Percentiles rank a stretch among this genome's conserved stretches.
Evolutionary conservation across 2,113 vertebrate genomes (phyloP).

Genomic region (Bucco capensis): DNA sequence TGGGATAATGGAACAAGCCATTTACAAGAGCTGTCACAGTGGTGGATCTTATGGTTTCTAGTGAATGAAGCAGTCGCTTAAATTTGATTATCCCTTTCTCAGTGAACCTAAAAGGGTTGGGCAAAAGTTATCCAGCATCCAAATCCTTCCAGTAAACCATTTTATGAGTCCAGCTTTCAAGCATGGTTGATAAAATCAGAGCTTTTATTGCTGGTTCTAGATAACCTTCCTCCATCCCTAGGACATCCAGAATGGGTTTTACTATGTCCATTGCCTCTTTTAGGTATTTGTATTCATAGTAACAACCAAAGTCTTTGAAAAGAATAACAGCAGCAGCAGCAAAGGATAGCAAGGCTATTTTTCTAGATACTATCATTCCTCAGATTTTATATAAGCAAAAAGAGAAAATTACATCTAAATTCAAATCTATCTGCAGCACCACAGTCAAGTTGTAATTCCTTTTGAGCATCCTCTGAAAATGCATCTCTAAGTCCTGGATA

Average conservation of each 20-base stretch:
- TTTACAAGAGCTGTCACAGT: not conserved
- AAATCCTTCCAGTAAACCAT: not conserved
- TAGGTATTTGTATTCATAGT: not conserved
- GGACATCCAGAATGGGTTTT: not conserved
- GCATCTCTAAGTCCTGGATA: not conserved
- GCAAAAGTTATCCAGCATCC: not conserved
- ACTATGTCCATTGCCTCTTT: not conserved
- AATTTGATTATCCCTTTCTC: conserved; percentile 32
- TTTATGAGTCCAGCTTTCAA: not conserved
- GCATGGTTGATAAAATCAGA: not conserved
- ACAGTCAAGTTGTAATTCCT: not conserved
- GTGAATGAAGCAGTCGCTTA: conserved; percentile 35
- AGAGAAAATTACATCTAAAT: not conserved
- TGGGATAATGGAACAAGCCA: conserved; percentile 1
- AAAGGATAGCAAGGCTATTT: not conserved
- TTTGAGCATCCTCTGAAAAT: not conserved
- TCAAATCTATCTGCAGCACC: not conserved
- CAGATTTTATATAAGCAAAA: not conserved
- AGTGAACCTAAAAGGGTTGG: not conserved
- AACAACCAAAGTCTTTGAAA: not conserved
- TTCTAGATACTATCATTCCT: not conserved
- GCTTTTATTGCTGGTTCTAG: not conserved
- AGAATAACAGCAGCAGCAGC: not conserved
- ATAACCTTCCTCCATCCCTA: not conserved
- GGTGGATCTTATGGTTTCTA: conserved; percentile 18